A percentile compares a stretch with the other conserved stretches of the same genome.
phyloP scores from a whole-genome alignment of 2,797 vertebrate genomes.

The Apodemus agrarius region DNA sequence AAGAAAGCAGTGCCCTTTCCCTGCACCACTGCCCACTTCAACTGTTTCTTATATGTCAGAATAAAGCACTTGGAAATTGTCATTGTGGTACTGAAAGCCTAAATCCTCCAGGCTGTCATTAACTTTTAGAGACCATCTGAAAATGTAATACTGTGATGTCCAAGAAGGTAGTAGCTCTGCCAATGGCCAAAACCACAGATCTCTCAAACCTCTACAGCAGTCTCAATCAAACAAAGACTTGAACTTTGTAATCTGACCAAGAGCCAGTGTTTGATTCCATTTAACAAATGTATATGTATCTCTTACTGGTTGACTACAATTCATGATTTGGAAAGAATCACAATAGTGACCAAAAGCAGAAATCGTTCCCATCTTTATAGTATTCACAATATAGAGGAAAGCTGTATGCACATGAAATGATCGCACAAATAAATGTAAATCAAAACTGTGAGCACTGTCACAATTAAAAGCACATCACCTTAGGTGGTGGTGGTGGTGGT shows the following conservation, averaged over 20 bases:
- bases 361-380: neutral
- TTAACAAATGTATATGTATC: neutral
- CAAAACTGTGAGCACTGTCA: neutral
- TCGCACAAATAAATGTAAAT: neutral
- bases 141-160: neutral
- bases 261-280: neutral
- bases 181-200: neutral
- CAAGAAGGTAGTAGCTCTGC: neutral
- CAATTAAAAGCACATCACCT: neutral
- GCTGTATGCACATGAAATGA: neutral
- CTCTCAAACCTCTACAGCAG: neutral
- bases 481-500: neutral
- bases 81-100: neutral
- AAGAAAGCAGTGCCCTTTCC: neutral
- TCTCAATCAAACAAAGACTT: constrained; percentile 28
- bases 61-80: neutral
- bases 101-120: constrained; percentile 18
- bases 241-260: neutral
- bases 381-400: neutral
- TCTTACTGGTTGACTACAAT: neutral
- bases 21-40: neutral
- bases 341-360: neutral
- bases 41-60: neutral
- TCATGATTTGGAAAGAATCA: neutral
- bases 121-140: constrained; percentile 44